Percentiles rank a stretch among this genome's conserved stretches.
phyloP scores from a whole-genome alignment of 2,888 invertebrate species.

The Idaea biselata region DNA sequence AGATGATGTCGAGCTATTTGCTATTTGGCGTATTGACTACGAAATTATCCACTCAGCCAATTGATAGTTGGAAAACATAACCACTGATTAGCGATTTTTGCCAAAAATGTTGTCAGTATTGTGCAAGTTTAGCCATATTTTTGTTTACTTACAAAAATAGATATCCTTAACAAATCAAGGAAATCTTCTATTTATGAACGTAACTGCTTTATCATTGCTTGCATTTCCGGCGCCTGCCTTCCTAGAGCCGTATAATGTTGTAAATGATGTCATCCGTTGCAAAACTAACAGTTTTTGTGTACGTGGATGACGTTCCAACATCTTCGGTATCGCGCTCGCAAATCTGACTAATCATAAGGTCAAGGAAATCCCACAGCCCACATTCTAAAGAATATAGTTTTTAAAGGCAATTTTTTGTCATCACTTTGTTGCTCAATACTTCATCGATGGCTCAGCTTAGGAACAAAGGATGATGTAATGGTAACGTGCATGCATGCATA shows the following conservation, averaged over 20 bases:
- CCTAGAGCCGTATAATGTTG: neutral
- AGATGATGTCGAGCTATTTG: no score
- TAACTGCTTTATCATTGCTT: neutral
- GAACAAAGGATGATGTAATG: neutral
- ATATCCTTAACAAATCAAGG: neutral
- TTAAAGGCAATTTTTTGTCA: neutral
- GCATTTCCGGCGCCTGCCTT: neutral
- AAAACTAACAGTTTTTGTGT: neutral
- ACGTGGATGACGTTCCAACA: neutral
- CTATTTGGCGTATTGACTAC: no score
- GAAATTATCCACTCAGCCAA: no score
- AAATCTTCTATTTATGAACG: neutral
- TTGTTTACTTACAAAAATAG: neutral
- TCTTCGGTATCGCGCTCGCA: neutral
- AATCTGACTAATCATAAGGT: neutral
- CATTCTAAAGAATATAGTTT: neutral
- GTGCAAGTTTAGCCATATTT: neutral
- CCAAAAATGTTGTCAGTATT: neutral
- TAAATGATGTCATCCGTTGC: neutral
- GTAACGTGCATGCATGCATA: neutral
- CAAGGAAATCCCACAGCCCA: neutral
- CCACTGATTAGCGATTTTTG: no score
- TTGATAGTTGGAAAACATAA: no score
- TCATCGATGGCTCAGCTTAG: neutral
- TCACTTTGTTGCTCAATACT: neutral